phyloP scores from a whole-genome alignment of 1,140 invertebrate species.

The Monochamus saltuarius region DNA sequence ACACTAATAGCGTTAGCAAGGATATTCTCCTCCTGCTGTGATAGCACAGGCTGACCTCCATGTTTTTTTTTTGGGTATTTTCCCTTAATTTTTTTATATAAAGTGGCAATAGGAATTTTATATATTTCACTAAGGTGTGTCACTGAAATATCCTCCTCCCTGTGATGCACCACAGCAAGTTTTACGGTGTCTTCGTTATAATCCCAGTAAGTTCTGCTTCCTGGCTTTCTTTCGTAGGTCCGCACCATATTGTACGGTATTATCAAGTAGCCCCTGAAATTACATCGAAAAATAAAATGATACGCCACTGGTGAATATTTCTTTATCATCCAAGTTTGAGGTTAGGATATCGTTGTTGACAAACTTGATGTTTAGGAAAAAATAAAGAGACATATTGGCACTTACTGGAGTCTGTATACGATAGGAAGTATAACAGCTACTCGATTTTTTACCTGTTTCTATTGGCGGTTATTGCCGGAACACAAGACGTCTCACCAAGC shows the following conservation, averaged over 20 bases:
- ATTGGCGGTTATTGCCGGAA: no score
- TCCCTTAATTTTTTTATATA: conserved; percentile 27
- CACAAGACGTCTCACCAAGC: no score
- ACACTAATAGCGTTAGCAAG: conserved; percentile 5
- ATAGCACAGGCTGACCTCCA: conserved; percentile 14
- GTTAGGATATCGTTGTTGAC: no score
- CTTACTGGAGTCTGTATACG: no score
- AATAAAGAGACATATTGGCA: no score
- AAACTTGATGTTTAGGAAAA: no score
- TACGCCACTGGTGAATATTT: no score
- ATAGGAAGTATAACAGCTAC: no score
- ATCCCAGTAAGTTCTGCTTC: not conserved
- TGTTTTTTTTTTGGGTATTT: conserved; percentile 10
- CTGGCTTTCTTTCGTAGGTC: conserved; percentile 14
- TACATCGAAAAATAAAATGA: no score
- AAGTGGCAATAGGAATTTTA: conserved; percentile 22
- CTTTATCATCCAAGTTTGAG: no score
- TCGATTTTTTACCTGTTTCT: no score
- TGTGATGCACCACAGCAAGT: not conserved
- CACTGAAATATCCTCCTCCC: conserved; percentile 1
- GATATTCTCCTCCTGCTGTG: conserved; percentile 12
- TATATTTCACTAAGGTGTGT: conserved; percentile 19
- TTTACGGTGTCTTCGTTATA: conserved; percentile 7
- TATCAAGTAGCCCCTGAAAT: conserved; percentile 26
- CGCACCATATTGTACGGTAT: no score